Conservation (phyloP, 2,113 vertebrate genomes). For the Sceloporus tristichus region DNA sequence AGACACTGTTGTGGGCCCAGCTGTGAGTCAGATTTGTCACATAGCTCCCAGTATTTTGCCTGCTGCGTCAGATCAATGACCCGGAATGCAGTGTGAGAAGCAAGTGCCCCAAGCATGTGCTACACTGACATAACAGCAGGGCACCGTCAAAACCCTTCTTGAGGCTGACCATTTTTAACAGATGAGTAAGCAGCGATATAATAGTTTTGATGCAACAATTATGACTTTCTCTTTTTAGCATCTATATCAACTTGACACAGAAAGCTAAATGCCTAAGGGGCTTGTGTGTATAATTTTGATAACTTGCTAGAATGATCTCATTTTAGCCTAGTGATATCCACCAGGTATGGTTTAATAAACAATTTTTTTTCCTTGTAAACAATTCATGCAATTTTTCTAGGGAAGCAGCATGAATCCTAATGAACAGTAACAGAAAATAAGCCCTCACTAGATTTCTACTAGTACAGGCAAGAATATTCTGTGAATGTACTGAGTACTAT, state of each 20-base stretch:
- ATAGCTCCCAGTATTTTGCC: constrained; percentile 75
- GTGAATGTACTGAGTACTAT: not conserved
- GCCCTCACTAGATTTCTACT: not conserved
- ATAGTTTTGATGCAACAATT: constrained; percentile 72
- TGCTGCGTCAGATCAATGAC: constrained; percentile 85
- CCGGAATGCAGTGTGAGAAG: constrained; percentile 84
- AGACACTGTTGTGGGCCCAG: constrained; percentile 86
- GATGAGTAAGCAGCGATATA: constrained; percentile 87
- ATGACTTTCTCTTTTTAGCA: constrained; percentile 72
- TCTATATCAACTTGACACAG: constrained; percentile 71
- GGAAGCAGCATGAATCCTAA: not conserved
- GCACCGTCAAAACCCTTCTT: constrained; percentile 83
- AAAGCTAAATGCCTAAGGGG: constrained; percentile 51
- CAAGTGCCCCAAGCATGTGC: constrained; percentile 86
- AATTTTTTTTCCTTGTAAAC: not conserved
- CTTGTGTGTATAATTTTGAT: constrained; percentile 29
- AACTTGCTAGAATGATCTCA: constrained; percentile 30
- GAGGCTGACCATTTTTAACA: constrained; percentile 84
- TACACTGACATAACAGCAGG: constrained; percentile 88
- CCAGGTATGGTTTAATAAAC: constrained; percentile 11
- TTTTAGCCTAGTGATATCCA: constrained; percentile 33
- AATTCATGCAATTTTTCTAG: not conserved
- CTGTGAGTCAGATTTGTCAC: constrained; percentile 87
- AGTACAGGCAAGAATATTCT: not conserved
- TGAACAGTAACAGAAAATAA: not conserved